Conservation (phyloP, 2,797 vertebrate species). For the Pseudochaenichthys georgianus region DNA sequence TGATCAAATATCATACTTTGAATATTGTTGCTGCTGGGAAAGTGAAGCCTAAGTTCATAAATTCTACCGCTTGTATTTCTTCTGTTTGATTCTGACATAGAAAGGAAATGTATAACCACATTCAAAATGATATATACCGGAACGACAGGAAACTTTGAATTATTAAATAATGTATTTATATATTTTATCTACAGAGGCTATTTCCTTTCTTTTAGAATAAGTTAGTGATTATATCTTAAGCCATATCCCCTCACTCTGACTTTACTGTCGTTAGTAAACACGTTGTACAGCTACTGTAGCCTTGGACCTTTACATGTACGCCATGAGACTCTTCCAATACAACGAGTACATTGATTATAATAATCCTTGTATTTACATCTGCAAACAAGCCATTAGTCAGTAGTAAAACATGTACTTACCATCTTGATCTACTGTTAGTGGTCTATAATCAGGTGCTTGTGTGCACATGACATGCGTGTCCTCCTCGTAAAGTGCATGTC, state of each 20-base stretch:
- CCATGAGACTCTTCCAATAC: neutral
- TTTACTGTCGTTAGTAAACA: neutral
- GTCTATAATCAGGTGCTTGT: neutral
- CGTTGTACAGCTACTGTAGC: neutral
- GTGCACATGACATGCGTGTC: neutral
- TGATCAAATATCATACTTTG: neutral
- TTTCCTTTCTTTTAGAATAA: neutral
- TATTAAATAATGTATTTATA: no score
- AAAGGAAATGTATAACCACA: neutral
- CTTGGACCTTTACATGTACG: constrained; percentile 4
- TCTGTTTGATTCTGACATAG: neutral
- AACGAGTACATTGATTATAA: constrained; percentile 3
- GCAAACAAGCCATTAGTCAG: no score
- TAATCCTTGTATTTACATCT: neutral
- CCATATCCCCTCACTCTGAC: neutral
- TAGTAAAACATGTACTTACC: no score
- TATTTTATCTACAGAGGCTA: no score
- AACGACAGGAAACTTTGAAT: no score
- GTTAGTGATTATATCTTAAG: neutral
- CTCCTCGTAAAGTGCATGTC: no score
- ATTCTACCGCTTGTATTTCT: neutral
- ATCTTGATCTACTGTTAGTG: neutral
- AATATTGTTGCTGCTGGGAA: neutral
- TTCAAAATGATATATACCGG: neutral
- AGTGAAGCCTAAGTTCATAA: neutral